Conservation (phyloP, 2,113 vertebrate species). For the Poecile atricapillus region DNA sequence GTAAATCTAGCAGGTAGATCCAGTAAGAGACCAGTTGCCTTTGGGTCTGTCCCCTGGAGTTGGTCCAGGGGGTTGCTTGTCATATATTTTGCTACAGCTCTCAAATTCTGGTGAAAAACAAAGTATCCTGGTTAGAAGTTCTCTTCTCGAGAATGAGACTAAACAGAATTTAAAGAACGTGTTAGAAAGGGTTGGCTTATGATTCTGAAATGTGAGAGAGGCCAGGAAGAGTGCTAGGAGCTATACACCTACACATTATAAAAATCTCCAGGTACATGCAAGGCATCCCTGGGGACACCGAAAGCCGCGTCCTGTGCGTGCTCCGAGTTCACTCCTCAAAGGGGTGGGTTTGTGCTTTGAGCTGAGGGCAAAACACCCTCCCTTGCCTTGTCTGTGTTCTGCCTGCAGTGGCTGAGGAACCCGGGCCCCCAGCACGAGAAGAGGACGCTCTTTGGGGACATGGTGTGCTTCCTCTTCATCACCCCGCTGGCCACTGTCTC, state of each 20-base stretch:
- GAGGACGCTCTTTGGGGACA: constrained; percentile 80
- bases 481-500: constrained; percentile 80
- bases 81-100: accelerated
- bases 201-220: not conserved
- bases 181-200: not conserved
- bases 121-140: not conserved
- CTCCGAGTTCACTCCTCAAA: not conserved
- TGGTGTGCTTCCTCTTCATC: constrained; percentile 84
- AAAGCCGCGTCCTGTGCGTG: accelerated
- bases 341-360: not conserved
- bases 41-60: not conserved
- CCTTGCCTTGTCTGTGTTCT: constrained; percentile 9
- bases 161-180: not conserved
- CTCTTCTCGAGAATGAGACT: not conserved
- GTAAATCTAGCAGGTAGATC: too few species aligned
- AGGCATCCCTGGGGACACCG: not conserved
- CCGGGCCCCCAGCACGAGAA: constrained; percentile 80
- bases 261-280: not conserved
- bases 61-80: not conserved
- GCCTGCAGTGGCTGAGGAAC: constrained; percentile 78
- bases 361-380: accelerated
- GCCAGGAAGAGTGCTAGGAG: not conserved
- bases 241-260: accelerated
- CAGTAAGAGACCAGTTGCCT: not conserved
- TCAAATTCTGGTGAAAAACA: not conserved